Evolutionary conservation across 2,113 vertebrate genomes (phyloP).

Genomic region (Acrocephalus arundinaceus): DNA sequence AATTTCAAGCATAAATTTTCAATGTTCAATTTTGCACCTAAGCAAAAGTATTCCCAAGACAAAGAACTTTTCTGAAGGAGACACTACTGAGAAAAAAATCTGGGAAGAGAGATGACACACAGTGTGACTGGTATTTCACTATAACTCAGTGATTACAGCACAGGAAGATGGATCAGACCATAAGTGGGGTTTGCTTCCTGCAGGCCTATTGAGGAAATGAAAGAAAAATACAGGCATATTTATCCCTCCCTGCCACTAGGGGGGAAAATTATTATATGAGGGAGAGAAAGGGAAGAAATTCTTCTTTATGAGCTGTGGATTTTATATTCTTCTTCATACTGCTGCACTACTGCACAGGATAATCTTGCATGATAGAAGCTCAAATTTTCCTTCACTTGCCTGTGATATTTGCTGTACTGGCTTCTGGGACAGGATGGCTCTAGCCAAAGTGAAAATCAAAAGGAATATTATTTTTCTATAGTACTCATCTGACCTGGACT

Average conservation of each 20-base stretch:
- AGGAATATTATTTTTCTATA: neutral
- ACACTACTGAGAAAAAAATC: neutral
- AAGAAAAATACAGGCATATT: neutral
- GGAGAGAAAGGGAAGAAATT: neutral
- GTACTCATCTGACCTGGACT: neutral
- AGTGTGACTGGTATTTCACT: neutral
- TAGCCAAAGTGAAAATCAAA: neutral
- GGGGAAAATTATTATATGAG: fast-evolving
- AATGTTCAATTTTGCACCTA: neutral
- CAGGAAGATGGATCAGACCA: neutral
- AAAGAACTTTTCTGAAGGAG: neutral
- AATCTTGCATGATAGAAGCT: neutral
- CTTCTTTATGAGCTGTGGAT: neutral
- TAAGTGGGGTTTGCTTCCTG: neutral
- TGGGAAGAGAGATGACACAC: neutral
- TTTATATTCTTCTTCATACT: neutral
- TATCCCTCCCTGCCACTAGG: neutral
- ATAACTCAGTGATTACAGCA: neutral
- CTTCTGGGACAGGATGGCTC: neutral
- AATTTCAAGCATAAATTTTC: too few species aligned
- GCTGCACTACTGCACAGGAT: neutral
- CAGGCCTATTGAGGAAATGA: neutral
- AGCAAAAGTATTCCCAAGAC: neutral
- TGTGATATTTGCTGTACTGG: neutral
- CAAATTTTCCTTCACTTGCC: neutral